Evolutionary conservation across 2,888 invertebrate genomes (phyloP).

Genomic region (Parochlus steinenii): DNA sequence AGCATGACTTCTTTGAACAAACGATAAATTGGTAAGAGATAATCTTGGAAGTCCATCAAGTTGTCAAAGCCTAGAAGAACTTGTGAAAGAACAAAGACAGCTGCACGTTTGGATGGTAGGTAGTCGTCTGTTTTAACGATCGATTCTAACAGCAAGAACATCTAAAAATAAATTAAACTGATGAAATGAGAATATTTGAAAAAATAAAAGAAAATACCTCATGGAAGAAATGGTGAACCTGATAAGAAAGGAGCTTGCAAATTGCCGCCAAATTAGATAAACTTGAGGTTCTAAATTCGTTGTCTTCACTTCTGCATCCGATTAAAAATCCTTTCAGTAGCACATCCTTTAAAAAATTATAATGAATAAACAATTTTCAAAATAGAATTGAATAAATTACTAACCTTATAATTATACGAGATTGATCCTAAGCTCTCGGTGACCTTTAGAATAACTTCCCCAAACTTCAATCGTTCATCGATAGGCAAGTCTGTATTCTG

Average conservation of each 20-base stretch:
- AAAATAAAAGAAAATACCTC: slow-evolving; percentile 19
- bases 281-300: slow-evolving; percentile 28
- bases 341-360: slow-evolving; percentile 17
- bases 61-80: slow-evolving; percentile 26
- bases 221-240: slow-evolving; percentile 27
- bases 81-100: slow-evolving; percentile 25
- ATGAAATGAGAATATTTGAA: background rate
- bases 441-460: slow-evolving; percentile 26
- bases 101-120: slow-evolving; percentile 27
- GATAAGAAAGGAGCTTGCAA: slow-evolving; percentile 24
- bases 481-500: slow-evolving; percentile 20
- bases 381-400: background rate
- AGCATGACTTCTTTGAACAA: slow-evolving; percentile 21
- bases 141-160: slow-evolving; percentile 17
- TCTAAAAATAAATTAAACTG: background rate
- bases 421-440: slow-evolving; percentile 22
- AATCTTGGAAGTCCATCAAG: slow-evolving; percentile 25
- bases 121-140: slow-evolving; percentile 23
- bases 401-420: background rate
- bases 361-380: background rate
- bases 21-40: slow-evolving; percentile 26
- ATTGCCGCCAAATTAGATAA: slow-evolving; percentile 26
- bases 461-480: slow-evolving; percentile 26
- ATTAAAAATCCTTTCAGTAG: slow-evolving; percentile 25
- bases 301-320: slow-evolving; percentile 20